A percentile compares a stretch with the other conserved stretches of the same genome.
Evolutionary conservation across 92 coral and sea anemone genomes (phyloP).

Genomic region (Umimayanthus chanpuru): DNA sequence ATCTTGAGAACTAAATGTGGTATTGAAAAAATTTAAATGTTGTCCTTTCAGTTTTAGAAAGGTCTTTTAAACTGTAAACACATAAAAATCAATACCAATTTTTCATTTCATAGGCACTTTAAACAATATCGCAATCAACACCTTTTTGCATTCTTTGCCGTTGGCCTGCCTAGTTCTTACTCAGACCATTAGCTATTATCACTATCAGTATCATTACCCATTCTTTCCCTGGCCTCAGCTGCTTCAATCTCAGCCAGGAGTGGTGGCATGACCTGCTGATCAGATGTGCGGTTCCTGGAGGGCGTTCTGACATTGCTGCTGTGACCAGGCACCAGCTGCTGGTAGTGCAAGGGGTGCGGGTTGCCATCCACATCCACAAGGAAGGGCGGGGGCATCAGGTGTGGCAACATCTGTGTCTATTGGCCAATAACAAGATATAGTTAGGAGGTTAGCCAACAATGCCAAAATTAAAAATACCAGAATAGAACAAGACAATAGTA

Average conservation of each 20-base stretch:
- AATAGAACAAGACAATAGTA: neutral
- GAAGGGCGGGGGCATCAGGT: slow-evolving; percentile 99
- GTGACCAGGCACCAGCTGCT: slow-evolving; percentile 94
- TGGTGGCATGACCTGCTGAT: slow-evolving; percentile 81
- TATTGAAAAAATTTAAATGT: no score
- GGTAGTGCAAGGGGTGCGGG: slow-evolving; percentile 94
- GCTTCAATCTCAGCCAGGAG: slow-evolving; percentile 87
- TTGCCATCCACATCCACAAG: slow-evolving; percentile 98
- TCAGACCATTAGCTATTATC: no score
- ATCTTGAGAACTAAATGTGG: no score
- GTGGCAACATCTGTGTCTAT: slow-evolving; percentile 98
- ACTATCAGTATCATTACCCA: slow-evolving; percentile 24
- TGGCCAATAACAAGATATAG: neutral
- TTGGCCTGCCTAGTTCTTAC: no score
- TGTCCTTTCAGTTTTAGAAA: no score
- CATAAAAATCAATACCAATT: no score
- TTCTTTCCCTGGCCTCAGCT: slow-evolving; percentile 74
- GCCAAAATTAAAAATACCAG: neutral
- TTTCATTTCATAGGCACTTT: no score
- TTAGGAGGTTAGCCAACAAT: no score
- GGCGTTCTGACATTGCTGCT: slow-evolving; percentile 92
- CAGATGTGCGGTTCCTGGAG: slow-evolving; percentile 76
- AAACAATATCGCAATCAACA: no score
- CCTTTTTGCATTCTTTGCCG: no score
- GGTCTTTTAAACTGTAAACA: no score